Percentiles rank a stretch among this genome's conserved stretches.
Conservation (phyloP, 2,888 invertebrate species). For the Drosophila sordidula region DNA sequence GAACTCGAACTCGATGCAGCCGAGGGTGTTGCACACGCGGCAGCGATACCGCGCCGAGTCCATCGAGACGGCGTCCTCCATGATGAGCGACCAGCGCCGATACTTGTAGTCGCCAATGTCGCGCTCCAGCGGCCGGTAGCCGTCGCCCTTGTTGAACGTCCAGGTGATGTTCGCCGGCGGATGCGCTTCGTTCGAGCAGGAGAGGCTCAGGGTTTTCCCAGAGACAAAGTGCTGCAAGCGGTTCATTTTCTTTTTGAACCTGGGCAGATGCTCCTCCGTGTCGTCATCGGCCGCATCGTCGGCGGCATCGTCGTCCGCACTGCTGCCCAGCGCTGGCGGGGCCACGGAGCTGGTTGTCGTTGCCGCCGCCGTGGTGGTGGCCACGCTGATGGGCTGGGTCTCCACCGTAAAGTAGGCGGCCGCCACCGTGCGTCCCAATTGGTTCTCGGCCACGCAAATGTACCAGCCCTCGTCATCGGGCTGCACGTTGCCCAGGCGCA, state of each 20-base stretch:
- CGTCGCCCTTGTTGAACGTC: slow-evolving; percentile 89
- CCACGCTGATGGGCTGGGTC: background rate
- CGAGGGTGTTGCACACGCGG: slow-evolving; percentile 92
- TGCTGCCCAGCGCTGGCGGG: background rate
- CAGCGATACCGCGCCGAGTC: slow-evolving; percentile 97
- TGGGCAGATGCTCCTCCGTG: slow-evolving; percentile 28
- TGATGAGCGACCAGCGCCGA: slow-evolving; percentile 89
- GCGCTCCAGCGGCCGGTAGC: slow-evolving; percentile 87
- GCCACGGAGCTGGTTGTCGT: slow-evolving; percentile 10
- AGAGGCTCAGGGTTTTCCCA: slow-evolving; percentile 88
- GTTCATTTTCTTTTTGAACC: slow-evolving; percentile 18
- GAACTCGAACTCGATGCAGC: slow-evolving; percentile 91
- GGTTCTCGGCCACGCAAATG: slow-evolving; percentile 96
- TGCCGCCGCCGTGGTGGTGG: background rate
- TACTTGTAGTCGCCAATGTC: slow-evolving; percentile 88
- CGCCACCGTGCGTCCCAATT: slow-evolving; percentile 91
- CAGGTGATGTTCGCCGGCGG: slow-evolving; percentile 94
- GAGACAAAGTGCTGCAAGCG: slow-evolving; percentile 86
- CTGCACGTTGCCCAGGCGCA: slow-evolving; percentile 93
- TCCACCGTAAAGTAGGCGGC: slow-evolving; percentile 92
- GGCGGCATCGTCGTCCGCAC: slow-evolving; percentile 12
- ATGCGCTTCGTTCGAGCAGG: slow-evolving; percentile 89
- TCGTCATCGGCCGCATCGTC: slow-evolving; percentile 29
- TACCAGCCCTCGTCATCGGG: slow-evolving; percentile 97
- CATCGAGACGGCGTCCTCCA: slow-evolving; percentile 92